A percentile compares a stretch with the other conserved stretches of the same genome.
Conservation (phyloP, 2,113 vertebrate species). For the Terrapene triunguis region DNA sequence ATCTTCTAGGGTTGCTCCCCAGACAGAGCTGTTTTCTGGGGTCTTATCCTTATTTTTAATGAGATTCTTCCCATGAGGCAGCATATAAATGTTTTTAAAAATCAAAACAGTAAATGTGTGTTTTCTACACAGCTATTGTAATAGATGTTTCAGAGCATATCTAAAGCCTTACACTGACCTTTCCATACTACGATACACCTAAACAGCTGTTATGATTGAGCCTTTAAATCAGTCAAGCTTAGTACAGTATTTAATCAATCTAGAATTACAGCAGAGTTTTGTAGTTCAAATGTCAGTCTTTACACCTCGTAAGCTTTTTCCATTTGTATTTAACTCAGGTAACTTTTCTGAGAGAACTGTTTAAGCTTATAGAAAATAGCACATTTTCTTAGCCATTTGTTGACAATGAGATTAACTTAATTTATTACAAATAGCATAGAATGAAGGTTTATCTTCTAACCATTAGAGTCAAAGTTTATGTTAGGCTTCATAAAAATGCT, state of each 20-base stretch:
- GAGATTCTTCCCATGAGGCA: neutral
- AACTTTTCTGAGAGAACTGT: constrained; percentile 32
- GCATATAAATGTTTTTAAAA: neutral
- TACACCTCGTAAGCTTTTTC: constrained; percentile 16
- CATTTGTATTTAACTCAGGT: constrained; percentile 35
- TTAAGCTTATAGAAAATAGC: constrained; percentile 52
- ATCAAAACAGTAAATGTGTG: neutral
- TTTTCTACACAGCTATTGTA: neutral
- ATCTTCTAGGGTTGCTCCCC: constrained; percentile 19
- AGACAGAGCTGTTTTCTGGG: neutral
- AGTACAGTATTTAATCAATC: constrained; percentile 55
- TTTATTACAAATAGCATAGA: constrained; percentile 44
- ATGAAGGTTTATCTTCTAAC: constrained; percentile 22
- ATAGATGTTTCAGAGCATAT: neutral
- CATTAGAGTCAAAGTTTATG: constrained; percentile 1
- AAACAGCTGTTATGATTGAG: constrained; percentile 43
- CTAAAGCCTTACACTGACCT: constrained; percentile 6
- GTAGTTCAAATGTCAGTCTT: constrained; percentile 33
- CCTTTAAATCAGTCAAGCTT: constrained; percentile 46
- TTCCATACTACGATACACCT: neutral
- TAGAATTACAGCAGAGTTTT: constrained; percentile 20
- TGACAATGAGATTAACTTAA: constrained; percentile 56
- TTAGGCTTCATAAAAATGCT: constrained; percentile 25
- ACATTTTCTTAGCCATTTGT: constrained; percentile 46
- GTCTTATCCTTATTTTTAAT: neutral